Base-by-base conservation (phyloP, 2,113 vertebrate species). In the Nycticorax nycticorax region DNA sequence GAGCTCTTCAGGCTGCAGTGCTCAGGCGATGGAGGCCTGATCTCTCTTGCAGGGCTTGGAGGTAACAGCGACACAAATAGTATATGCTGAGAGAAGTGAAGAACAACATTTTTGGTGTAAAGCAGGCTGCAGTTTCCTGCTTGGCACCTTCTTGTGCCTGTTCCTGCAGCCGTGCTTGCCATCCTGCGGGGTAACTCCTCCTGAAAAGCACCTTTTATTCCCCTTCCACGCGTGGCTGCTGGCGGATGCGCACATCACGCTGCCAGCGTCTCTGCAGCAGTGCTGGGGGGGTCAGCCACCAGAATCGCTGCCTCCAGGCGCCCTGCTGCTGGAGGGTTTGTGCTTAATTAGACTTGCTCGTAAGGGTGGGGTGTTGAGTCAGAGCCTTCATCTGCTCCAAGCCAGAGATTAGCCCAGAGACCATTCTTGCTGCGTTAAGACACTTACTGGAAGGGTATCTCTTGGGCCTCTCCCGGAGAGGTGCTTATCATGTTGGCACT, bases 21-120 rank as follows among this genome's bases (percentile, higher is more conserved):
- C 33, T 33, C 7, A 4, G 3, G 3, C 3, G 0, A 2, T 24
- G 68, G 69, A 32, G 52, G 9, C 19, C 62, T 1, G 0, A 23
- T 23, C 33, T 30, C 41, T 69, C 66, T 41, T 27, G 14, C n/a
- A 20, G 32, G 21, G 41, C 39, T 41, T 48, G 73, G 20, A 33
- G 68, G 52, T 66, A 75, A 12, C 57, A 33, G 28, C 14, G 63
- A 8, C 48, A 63, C 67, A 62, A 50, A 50, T 18, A 35, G 20
- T 1, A 32, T 76, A 14, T 18, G 8, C n/a, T 5, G 23, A 57
- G 53, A 53, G 77, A 68, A 55, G 47, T 7, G 12, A 53, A 52
- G 32, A 72, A 9, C 41, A 30, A 7, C 4, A 3, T 45, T 45
- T 35, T 55, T 0, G 4, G 39, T 17, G 26, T 50, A 8, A 23